Base-by-base conservation (phyloP, 2,888 invertebrate species). In the Phortica okadai region DNA sequence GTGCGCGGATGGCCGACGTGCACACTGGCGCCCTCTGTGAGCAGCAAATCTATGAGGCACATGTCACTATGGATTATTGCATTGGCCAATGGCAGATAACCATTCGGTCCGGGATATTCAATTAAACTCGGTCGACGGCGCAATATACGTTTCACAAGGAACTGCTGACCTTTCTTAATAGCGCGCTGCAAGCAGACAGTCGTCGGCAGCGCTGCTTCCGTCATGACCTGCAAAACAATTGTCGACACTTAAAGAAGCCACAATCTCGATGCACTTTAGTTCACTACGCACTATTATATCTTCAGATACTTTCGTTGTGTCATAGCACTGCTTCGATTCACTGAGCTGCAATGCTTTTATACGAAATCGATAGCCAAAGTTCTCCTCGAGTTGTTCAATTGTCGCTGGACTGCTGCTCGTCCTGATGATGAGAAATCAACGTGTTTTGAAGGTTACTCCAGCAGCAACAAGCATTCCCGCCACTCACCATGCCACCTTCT, bases 151-250 rank as follows among this genome's bases (percentile, higher is more conserved):
- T 91, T 91, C 14, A 91, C 89, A 79, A 91, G 80, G 82, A 90
- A 91, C 45, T 90, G 90, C 76, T 91, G 90, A 6, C 89, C 89
- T 77, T 91, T 91, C 74, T 84, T 89, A 64, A 91, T 91, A 78
- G 91, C 91, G 6, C 90, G 89, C 79, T 89, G 85, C 74, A 91
- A 80, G 74, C 88, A 86, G 58, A 88, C 84, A 1, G 90, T 87
- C 21, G 91, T 88, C 0, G 91, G 91, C 74, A 83, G 81, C 1
- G 86, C 81, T 1, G 90, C 84, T 41, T 87, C 81, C 2, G 91
- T 91, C 62, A 81, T 83, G 42, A 84, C 91, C 91, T 91, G 21
- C 2, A 11, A 14, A 11, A 56, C 6, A 74, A 74, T 14, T 50
- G 8, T 2, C 45, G 56, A 45, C 2, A 50, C 59, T 74, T 10